Base-by-base conservation (phyloP, 2,888 invertebrate species). In the Euzetes globulus region DNA sequence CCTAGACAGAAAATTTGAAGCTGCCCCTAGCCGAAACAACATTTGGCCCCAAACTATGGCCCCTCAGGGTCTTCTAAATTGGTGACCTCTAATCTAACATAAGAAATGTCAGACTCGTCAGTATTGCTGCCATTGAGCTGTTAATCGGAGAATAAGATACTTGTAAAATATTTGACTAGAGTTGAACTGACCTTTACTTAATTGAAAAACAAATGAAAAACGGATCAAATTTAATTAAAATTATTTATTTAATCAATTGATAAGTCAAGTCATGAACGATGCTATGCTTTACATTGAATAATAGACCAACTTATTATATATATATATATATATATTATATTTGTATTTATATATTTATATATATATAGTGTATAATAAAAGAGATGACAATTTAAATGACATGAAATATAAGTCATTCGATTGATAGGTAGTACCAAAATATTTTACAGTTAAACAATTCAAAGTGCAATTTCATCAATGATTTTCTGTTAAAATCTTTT, bases 381-480 rank as follows among this genome's bases (percentile, higher is more conserved):
- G 60, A 27, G 60, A 60, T 60, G 60, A 60, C 60, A 60, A 33
- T 60, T 60, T 60, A 47, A 33, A 60, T 60, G 60, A 60, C 60
- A 60, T 60, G 60, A 60, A 27, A 29, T 29, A 60, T 17, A 25
- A 60, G 60, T 60, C 60, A 60, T 60, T 52, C 52, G 19, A 52
- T 52, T n/a, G 60, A 60, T 60, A 22, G 60, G 60, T 33, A 33
- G 33, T 60, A 60, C 29, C 60, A 60, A 60, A 60, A 60, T 60
- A 60, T 60, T 60, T 60, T 60, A 60, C 60, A 60, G 29, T 19
- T n/a, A 60, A 60, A 27, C 60, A 60, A 60, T 19, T 52, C 19
- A 52, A 11, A 27, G 60, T 60, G 60, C 60, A 60, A 60, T 60
- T 60, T 60, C 60, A 33, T 60, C 60, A 60, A 27, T 60, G 60